phyloP scores from a whole-genome alignment of 2,113 vertebrate genomes.

The Poeciliopsis turrubarensis region DNA sequence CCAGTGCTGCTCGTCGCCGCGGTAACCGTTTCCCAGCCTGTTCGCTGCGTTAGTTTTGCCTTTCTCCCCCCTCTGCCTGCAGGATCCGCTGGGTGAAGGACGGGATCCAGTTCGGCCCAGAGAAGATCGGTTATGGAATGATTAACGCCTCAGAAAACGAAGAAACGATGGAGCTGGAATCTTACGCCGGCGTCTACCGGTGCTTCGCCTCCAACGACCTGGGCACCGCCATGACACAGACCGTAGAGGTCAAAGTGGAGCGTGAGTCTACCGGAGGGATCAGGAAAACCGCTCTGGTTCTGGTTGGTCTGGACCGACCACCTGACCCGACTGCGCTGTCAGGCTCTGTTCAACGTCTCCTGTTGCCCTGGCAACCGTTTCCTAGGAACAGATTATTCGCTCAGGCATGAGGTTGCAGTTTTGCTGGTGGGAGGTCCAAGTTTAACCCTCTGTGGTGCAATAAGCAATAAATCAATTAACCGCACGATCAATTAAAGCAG shows the following conservation, averaged over 20 bases:
- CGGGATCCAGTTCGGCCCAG: conserved; percentile 55
- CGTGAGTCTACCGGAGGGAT: conserved; percentile 71
- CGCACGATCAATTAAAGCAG: too few species aligned
- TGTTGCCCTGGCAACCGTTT: background rate
- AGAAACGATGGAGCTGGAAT: conserved; percentile 54
- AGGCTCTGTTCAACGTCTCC: background rate
- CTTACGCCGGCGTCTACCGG: conserved; percentile 82
- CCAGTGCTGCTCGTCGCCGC: too few species aligned
- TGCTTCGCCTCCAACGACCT: conserved; percentile 86
- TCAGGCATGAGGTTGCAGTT: background rate
- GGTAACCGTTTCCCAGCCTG: background rate
- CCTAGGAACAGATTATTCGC: background rate
- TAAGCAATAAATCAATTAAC: too few species aligned
- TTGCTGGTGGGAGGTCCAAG: background rate
- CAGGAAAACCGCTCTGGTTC: too few species aligned
- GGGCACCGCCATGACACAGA: conserved; percentile 84
- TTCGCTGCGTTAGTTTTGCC: background rate
- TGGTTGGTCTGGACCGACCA: too few species aligned
- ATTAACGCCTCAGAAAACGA: conserved; percentile 52
- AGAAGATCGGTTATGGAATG: conserved; percentile 53
- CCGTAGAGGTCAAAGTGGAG: conserved; percentile 81
- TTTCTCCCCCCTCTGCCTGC: background rate
- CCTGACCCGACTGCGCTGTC: background rate
- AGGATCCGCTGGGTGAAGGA: conserved; percentile 90
- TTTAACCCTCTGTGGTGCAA: background rate